phyloP scores from a whole-genome alignment of 2,113 vertebrate species.

The Corythornis vintsioides region DNA sequence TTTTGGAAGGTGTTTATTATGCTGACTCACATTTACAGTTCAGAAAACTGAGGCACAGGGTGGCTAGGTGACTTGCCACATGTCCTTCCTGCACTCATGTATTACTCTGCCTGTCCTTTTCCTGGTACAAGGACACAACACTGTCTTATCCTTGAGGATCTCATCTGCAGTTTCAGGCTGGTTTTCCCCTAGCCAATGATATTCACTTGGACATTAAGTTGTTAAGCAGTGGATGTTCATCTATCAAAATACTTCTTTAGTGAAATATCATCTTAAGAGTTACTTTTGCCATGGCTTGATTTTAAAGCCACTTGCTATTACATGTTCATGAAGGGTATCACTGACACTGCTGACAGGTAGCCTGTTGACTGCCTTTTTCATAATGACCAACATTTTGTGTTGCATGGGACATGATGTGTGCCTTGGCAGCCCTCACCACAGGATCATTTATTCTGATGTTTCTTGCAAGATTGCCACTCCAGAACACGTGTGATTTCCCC shows the following conservation, averaged over 20 bases:
- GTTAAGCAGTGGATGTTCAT: not conserved
- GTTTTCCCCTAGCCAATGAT: not conserved
- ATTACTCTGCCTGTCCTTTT: not conserved
- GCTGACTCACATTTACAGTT: not conserved
- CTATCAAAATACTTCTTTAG: not conserved
- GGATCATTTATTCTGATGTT: not conserved
- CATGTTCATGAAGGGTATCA: rapidly evolving
- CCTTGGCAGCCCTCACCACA: rapidly evolving
- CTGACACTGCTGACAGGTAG: rapidly evolving
- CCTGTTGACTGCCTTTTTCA: not conserved
- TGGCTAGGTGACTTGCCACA: not conserved
- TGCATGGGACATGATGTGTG: rapidly evolving
- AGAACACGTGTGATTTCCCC: not conserved
- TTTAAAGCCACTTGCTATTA: not conserved
- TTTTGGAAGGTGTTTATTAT: not conserved
- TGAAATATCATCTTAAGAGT: not conserved
- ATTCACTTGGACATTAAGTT: not conserved
- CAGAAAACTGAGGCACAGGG: not conserved
- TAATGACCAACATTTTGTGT: not conserved
- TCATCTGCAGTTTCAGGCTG: not conserved
- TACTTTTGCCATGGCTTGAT: not conserved
- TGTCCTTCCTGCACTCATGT: not conserved
- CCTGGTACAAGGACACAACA: not conserved
- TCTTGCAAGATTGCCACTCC: not conserved
- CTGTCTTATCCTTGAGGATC: not conserved